A percentile compares a stretch with the other conserved stretches of the same genome.
These are phyloP conservation scores for Pempheris klunzingeri DNA, from an alignment of 2,797 vertebrate species.

Conservation along the genomic window DNA sequence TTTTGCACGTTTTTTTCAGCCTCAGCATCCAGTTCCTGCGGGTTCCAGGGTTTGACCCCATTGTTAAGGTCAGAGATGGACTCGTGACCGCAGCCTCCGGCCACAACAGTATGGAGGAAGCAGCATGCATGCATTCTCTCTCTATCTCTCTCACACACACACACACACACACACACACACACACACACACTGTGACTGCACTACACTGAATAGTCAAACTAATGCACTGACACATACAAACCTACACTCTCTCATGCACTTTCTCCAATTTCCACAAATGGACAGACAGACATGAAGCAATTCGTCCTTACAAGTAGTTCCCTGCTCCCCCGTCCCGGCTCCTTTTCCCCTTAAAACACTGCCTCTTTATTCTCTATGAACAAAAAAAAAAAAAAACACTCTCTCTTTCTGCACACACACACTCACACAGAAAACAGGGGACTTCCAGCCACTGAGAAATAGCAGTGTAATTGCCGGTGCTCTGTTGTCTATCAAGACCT, in stretches of 20 bases:
- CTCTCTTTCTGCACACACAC: slow-evolving; percentile 58
- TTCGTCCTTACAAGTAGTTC: slow-evolving; percentile 74
- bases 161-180: too few species aligned
- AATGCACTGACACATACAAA: slow-evolving; percentile 47
- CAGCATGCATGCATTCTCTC: slow-evolving; percentile 13
- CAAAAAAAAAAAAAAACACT: slow-evolving; percentile 66
- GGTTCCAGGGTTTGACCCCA: slow-evolving; percentile 13
- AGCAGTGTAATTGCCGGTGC: slow-evolving; percentile 84
- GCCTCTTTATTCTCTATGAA: slow-evolving; percentile 84
- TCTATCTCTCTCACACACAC: too few species aligned
- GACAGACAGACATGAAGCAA: slow-evolving; percentile 74
- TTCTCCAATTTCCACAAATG: slow-evolving; percentile 71
- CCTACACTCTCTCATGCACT: slow-evolving; percentile 56
- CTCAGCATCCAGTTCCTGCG: slow-evolving; percentile 27
- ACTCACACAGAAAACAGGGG: slow-evolving; percentile 74
- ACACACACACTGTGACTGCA: slow-evolving; percentile 1
- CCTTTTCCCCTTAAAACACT: slow-evolving; percentile 83
- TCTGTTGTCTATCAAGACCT: slow-evolving; percentile 87
- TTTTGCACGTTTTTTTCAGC: slow-evolving; percentile 5
- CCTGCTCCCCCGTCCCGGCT: slow-evolving; percentile 68
- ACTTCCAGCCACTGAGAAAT: slow-evolving; percentile 84
- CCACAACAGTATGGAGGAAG: slow-evolving; percentile 32
- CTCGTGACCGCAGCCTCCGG: slow-evolving; percentile 20
- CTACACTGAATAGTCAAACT: slow-evolving; percentile 11
- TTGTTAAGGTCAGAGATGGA: slow-evolving; percentile 35